Conservation (phyloP, 2,797 vertebrate species). For the Sus cebifrons region DNA sequence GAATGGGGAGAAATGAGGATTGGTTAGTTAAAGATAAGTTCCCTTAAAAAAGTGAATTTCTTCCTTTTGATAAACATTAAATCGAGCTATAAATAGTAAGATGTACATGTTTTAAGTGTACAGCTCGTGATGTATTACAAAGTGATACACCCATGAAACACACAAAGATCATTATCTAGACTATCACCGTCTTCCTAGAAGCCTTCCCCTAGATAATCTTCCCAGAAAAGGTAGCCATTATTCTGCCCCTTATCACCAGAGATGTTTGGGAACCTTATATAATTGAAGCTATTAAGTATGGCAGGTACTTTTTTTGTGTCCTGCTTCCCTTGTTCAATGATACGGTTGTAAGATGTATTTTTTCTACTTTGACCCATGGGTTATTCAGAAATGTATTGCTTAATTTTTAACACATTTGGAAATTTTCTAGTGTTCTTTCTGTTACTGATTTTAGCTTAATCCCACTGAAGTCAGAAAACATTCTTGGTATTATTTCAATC, state of each 20-base stretch:
- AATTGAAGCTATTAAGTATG: neutral
- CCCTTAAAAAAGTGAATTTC: neutral
- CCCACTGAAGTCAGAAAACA: constrained; percentile 75
- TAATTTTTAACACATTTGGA: constrained; percentile 73
- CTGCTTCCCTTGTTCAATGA: neutral
- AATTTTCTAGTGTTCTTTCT: constrained; percentile 73
- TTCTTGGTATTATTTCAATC: constrained; percentile 75
- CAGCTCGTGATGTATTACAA: neutral
- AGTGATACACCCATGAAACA: neutral
- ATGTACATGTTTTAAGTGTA: neutral
- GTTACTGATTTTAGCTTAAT: constrained; percentile 82
- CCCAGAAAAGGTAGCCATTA: neutral
- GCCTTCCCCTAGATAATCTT: neutral
- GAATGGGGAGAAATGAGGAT: neutral
- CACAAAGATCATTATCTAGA: neutral
- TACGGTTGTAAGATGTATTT: neutral
- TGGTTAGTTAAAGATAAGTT: constrained; percentile 19
- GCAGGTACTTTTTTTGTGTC: neutral
- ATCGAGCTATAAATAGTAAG: neutral
- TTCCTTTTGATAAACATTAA: neutral
- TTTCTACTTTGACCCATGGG: constrained; percentile 49
- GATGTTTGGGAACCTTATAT: neutral
- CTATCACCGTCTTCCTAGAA: neutral
- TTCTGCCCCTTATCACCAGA: neutral
- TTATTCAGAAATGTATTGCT: constrained; percentile 53